These are phyloP conservation scores for Hippocampus barbouri DNA, from an alignment of 2,113 vertebrate species.

Conservation along the genomic window DNA sequence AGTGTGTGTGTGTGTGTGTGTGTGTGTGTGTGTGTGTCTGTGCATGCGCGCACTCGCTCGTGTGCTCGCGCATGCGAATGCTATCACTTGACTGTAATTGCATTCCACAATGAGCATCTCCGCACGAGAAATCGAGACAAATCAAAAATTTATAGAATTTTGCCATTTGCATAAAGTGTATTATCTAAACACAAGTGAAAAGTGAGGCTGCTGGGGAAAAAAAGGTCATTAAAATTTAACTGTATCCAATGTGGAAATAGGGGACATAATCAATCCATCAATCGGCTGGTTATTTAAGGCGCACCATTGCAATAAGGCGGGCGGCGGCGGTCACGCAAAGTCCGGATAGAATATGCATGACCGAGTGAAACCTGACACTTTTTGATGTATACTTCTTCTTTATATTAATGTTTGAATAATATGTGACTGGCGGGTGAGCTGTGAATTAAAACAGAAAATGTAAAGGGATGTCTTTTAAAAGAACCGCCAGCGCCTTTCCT, in stretches of 20 bases:
- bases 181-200: conserved; percentile 87
- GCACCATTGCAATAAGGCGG: conserved; percentile 85
- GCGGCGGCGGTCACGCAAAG: conserved; percentile 69
- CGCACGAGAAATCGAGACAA: conserved; percentile 83
- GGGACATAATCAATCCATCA: conserved; percentile 86
- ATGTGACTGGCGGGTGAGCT: conserved; percentile 88
- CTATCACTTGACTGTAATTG: conserved; percentile 76
- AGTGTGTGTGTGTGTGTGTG: background rate
- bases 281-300: conserved; percentile 78
- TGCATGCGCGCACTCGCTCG: background rate
- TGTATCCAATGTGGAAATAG: conserved; percentile 73
- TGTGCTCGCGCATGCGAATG: conserved; percentile 54
- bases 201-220: conserved; percentile 72
- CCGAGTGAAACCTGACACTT: conserved; percentile 82
- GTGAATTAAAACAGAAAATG: conserved; percentile 93
- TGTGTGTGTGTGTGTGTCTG: background rate
- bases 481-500: conserved; percentile 90
- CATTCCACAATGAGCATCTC: conserved; percentile 73
- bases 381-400: conserved; percentile 94
- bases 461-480: conserved; percentile 95
- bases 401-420: conserved; percentile 99
- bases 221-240: conserved; percentile 88
- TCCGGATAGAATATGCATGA: conserved; percentile 87
- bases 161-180: conserved; percentile 91
- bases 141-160: conserved; percentile 98